These are phyloP conservation scores for Chitala chitala DNA, from an alignment of 2,113 vertebrate species.

Conservation along the genomic window DNA sequence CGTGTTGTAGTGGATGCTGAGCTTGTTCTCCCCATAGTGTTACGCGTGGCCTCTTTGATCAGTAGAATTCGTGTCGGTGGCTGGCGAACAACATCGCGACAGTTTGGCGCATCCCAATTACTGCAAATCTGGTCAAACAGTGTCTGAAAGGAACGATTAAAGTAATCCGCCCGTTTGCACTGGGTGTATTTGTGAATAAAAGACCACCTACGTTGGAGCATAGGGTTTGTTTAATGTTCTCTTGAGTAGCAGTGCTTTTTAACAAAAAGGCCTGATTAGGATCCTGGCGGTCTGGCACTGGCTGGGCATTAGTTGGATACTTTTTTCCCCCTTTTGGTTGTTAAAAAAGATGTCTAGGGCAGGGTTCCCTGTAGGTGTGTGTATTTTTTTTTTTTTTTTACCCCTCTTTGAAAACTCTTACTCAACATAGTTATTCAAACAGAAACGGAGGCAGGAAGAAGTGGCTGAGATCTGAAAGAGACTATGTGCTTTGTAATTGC, in stretches of 20 bases:
- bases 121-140: slow-evolving; percentile 36
- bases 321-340: background rate
- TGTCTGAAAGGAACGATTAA: slow-evolving; percentile 42
- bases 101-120: slow-evolving; percentile 11
- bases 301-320: too few relatives aligned
- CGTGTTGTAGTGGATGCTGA: background rate
- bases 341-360: background rate
- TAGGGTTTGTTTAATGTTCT: background rate
- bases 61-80: background rate
- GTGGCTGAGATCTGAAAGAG: background rate
- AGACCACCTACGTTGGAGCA: slow-evolving; percentile 27
- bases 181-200: background rate
- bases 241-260: background rate
- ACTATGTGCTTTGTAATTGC: background rate
- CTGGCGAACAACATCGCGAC: background rate
- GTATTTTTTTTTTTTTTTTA: background rate
- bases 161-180: slow-evolving; percentile 34
- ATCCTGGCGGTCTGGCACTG: background rate
- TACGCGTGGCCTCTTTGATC: background rate
- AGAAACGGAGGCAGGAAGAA: background rate
- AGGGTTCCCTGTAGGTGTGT: background rate
- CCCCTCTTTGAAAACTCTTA: background rate
- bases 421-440: background rate
- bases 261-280: background rate
- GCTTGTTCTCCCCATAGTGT: background rate